phyloP scores from a whole-genome alignment of 2,113 vertebrate genomes.

The Sinosuthora webbiana region DNA sequence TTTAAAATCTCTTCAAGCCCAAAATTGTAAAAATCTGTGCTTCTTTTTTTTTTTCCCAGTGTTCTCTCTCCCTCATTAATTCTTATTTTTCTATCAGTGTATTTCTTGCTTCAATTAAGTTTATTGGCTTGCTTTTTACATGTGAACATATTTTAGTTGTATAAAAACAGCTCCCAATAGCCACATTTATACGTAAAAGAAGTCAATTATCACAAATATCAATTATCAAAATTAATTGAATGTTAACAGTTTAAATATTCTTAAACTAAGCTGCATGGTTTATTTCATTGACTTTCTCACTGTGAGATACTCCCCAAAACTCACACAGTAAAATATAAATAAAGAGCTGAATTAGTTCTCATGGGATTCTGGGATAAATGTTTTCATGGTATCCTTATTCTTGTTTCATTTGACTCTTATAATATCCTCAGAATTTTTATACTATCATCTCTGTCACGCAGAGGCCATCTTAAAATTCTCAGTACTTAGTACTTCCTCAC shows the following conservation, averaged over 20 bases:
- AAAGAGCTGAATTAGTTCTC: not conserved
- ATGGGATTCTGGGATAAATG: not conserved
- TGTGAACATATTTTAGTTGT: not conserved
- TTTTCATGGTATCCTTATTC: not conserved
- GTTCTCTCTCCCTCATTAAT: not conserved
- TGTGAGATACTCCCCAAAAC: not conserved
- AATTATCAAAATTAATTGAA: not conserved
- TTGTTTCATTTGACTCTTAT: not conserved
- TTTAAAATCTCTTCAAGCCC: not conserved
- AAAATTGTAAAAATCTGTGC: not conserved
- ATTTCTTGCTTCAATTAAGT: not conserved
- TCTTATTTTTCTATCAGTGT: not conserved
- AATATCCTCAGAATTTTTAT: not conserved
- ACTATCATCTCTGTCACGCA: not conserved
- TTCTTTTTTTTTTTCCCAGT: not conserved
- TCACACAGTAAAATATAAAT: not conserved
- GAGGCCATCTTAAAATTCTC: not conserved
- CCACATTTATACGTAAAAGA: not conserved
- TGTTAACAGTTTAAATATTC: not conserved
- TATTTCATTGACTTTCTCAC: not conserved
- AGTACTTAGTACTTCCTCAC: not conserved
- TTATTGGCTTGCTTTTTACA: not conserved
- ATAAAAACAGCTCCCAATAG: not conserved
- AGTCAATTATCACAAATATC: not conserved
- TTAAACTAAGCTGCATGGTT: not conserved